Base-by-base conservation (phyloP, 2,113 vertebrate species). In the Greenwoodochromis staneri region DNA sequence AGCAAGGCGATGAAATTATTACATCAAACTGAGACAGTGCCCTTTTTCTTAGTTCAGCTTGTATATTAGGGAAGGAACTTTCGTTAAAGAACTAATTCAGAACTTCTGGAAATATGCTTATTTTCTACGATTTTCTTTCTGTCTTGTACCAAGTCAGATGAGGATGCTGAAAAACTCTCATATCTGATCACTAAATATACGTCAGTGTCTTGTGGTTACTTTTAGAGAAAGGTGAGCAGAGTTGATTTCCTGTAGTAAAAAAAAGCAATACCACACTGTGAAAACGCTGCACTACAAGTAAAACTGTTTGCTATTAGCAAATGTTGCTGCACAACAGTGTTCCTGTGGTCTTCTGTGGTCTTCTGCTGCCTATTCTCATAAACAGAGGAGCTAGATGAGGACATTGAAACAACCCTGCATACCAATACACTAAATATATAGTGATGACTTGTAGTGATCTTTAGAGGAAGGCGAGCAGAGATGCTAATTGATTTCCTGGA, bases 1-100 rank as follows among this genome's bases (percentile, higher is more conserved):
- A 84, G 93, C 85, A 92, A 94, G 85, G 61, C 59, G n/a, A 69
- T 88, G 93, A 94, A 93, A 95, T 91, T 89, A 91, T 94, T 92
- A 92, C 92, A 93, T 94, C 94, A 95, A 95, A 91, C 91, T 40
- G 66, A 94, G 91, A 90, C 87, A 89, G 61, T 51, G 80, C 81
- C 87, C 69, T 76, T 51, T 71, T 53, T 90, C 82, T 88, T 2
- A 85, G 5, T 89, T 86, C 84, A 92, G 87, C 76, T 83, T 55
- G 78, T 54, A 81, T 81, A 9, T 31, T 12, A 61, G 54, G 14
- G 27, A 85, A 59, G 69, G 84, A 83, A 83, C 76, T 89, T 88
- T 29, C 21, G 5, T 61, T 83, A 63, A 51, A 59, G 54, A 61
- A 76, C 51, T 11, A 57, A 55, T 4, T 61, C 14, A 34, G 27